Evolutionary conservation across 2,888 invertebrate species (phyloP), one percentile per base, ranked within the genome.

Genomic region (Tigriopus californicus): DNA sequence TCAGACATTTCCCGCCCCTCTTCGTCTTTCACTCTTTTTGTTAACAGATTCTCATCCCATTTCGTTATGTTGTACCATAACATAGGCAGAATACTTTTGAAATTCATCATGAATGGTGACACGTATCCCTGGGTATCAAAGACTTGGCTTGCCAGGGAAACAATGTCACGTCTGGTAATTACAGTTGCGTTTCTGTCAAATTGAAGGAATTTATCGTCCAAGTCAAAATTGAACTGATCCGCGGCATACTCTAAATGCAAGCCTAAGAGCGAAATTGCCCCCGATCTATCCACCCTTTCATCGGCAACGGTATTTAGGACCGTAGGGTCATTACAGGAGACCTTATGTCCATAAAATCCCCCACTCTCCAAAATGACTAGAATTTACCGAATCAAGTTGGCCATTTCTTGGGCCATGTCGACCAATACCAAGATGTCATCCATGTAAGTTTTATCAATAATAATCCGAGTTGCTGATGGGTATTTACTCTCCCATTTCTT

Each of bases 1-100:
- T 51, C 51, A 8, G 15, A 6, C 8, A 4, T 51, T 20, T 22
- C 22, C 15, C 3, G 18, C 6, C 22, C 51, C 3, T 51, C 24
- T 5, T 51, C 4, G 15, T 13, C 33, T 33, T 33, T 33, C 8
- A 5, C 33, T 13, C 4, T 51, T 24, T 51, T 51, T 51, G 51
- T 51, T 13, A 18, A 13, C 4, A 51, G 51, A 18, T 51, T 51
- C 15, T 51, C 51, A 51, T 51, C 51, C 51, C 51, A 51, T 22
- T n/a, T 22, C 6, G 51, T 51, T n/a, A 8, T 51, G 24, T 51
- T 15, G n/a, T 6, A 22, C 22, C 51, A 51, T 5, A 51, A 18
- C 22, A 51, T 51, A 3, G 51, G 51, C 6, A 51, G 15, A 22
- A 24, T 51, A 22, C 24, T 20, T 51, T 51, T 51, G 33, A 5